A percentile compares a stretch with the other conserved stretches of the same genome.
Conservation (phyloP, 2,888 invertebrate species). For the Acleris emargana region DNA sequence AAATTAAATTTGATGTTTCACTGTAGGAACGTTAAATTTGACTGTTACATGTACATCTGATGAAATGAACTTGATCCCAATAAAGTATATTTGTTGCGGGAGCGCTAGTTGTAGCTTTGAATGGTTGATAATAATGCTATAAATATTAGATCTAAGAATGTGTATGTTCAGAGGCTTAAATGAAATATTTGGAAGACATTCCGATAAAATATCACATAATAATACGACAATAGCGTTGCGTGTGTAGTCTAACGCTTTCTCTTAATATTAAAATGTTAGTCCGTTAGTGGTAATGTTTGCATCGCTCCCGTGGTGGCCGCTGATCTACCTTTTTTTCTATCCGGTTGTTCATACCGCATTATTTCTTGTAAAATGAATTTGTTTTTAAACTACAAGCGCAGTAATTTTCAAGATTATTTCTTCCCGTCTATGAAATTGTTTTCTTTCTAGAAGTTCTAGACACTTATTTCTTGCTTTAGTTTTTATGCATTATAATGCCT, state of each 20-base stretch:
- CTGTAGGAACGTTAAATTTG: too few relatives aligned
- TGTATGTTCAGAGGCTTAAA: not conserved
- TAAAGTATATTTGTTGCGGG: not conserved
- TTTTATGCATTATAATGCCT: too few relatives aligned
- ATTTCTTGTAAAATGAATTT: too few relatives aligned
- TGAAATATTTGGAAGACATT: slow-evolving; percentile 36
- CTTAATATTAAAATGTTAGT: slow-evolving; percentile 47
- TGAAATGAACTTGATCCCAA: too few relatives aligned
- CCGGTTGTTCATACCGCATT: not conserved
- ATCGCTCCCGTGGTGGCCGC: not conserved
- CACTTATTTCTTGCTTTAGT: too few relatives aligned
- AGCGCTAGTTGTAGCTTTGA: not conserved
- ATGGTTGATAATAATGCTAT: not conserved
- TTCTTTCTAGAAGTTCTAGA: too few relatives aligned
- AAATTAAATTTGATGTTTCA: too few relatives aligned
- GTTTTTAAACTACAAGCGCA: too few relatives aligned
- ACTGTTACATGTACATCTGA: too few relatives aligned
- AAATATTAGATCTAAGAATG: not conserved
- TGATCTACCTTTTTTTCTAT: not conserved
- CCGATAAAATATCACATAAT: slow-evolving; percentile 41
- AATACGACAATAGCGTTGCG: slow-evolving; percentile 56
- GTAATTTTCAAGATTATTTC: too few relatives aligned
- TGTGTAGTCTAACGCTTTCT: slow-evolving; percentile 50
- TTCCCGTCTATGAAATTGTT: too few relatives aligned
- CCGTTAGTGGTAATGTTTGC: slow-evolving; percentile 44